Evolutionary conservation across 2,797 vertebrate species (phyloP).

Genomic region (Fundulus diaphanus): DNA sequence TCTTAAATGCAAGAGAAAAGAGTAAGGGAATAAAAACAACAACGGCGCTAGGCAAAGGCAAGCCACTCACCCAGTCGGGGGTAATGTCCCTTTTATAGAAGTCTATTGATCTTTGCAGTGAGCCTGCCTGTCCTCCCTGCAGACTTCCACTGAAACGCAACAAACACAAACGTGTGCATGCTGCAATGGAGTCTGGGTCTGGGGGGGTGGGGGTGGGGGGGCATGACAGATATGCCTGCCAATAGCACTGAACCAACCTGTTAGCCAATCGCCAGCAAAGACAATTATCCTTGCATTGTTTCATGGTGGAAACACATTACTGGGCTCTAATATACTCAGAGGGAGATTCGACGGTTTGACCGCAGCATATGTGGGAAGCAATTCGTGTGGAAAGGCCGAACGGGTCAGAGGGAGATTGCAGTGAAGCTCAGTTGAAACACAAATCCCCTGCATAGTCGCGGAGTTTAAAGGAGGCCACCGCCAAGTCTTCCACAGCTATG

Average conservation of each 20-base stretch:
- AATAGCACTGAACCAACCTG: constrained; percentile 95
- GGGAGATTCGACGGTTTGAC: constrained; percentile 93
- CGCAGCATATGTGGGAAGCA: constrained; percentile 86
- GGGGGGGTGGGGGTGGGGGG: constrained; percentile 80
- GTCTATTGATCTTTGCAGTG: constrained; percentile 93
- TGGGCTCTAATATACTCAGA: constrained; percentile 94
- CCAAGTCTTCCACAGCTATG: neutral
- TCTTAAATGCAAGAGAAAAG: constrained; percentile 83
- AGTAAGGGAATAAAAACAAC: constrained; percentile 84
- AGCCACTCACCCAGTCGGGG: constrained; percentile 90
- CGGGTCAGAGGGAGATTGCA: constrained; percentile 81
- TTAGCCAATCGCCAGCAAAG: constrained; percentile 98
- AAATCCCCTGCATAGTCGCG: constrained; percentile 71
- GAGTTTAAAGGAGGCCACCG: constrained; percentile 24
- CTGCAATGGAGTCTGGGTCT: constrained; percentile 70
- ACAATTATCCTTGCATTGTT: constrained; percentile 97
- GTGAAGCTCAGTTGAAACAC: constrained; percentile 84
- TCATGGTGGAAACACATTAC: constrained; percentile 98
- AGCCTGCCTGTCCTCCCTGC: constrained; percentile 69
- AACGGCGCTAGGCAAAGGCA: constrained; percentile 82
- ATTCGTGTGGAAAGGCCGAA: constrained; percentile 90
- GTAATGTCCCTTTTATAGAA: constrained; percentile 95
- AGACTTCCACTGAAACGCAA: constrained; percentile 64
- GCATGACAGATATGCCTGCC: constrained; percentile 94
- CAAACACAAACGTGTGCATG: constrained; percentile 51